Evolutionary conservation across 92 coral and sea anemone species (phyloP).

Genomic region (Nematostella vectensis): DNA sequence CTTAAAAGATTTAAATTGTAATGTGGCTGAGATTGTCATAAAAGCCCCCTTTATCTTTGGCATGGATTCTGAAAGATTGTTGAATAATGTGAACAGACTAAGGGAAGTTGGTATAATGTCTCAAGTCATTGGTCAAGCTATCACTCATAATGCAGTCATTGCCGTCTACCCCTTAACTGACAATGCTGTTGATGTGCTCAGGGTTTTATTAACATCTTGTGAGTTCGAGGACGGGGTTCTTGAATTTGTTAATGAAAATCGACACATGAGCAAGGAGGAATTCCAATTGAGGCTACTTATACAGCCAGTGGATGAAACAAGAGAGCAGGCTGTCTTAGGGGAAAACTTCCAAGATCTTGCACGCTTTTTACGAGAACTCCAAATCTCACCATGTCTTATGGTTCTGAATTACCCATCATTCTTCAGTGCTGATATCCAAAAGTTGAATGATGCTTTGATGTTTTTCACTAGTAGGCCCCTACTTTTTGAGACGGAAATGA

Average conservation of each 20-base stretch:
- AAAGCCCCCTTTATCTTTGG: constrained; percentile 81
- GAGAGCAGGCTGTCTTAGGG: constrained; percentile 51
- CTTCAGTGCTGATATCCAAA: constrained; percentile 42
- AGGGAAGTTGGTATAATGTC: constrained; percentile 41
- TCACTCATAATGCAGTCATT: constrained; percentile 56
- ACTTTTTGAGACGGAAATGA: constrained; percentile 71
- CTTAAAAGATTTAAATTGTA: constrained; percentile 62
- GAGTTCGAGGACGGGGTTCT: constrained; percentile 22
- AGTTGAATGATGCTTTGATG: constrained; percentile 44
- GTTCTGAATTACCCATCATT: constrained; percentile 70
- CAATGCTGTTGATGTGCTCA: constrained; percentile 29
- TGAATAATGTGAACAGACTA: constrained; percentile 54
- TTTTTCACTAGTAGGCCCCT: constrained; percentile 80
- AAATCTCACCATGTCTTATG: constrained; percentile 66
- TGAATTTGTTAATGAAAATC: constrained; percentile 16
- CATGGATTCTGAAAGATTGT: constrained; percentile 32
- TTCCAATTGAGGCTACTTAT: constrained; percentile 37
- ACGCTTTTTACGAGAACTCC: constrained; percentile 67
- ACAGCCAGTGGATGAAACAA: constrained; percentile 66
- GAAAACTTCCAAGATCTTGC: constrained; percentile 63
- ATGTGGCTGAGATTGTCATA: constrained; percentile 52
- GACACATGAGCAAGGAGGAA: constrained; percentile 17
- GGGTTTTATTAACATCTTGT: constrained; percentile 24
- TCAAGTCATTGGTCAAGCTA: constrained; percentile 63
- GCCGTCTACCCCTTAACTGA: constrained; percentile 62